A percentile compares a stretch with the other conserved stretches of the same genome.
Evolutionary conservation across 1,140 invertebrate genomes (phyloP).

Genomic region (Mycetomoellerius zeteki): DNA sequence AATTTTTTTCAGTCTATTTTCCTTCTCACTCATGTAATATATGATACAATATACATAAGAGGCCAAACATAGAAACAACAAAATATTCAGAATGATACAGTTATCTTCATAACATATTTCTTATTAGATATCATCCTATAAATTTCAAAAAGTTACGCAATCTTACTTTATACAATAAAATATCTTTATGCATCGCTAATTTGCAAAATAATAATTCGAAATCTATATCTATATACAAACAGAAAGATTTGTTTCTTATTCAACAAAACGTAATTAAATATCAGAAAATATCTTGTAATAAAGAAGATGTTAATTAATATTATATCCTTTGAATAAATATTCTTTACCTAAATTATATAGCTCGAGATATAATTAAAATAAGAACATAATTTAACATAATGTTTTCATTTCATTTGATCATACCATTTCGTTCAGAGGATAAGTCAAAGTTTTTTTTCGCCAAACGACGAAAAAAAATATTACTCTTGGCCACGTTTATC

Average conservation of each 20-base stretch:
- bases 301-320: too few relatives aligned
- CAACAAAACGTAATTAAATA: constrained; percentile 8
- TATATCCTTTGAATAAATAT: too few relatives aligned
- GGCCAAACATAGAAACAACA: background rate
- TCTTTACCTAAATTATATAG: too few relatives aligned
- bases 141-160: background rate
- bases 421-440: background rate
- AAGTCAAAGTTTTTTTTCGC: constrained; percentile 42
- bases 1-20: background rate
- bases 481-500: constrained; percentile 63
- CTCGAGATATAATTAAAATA: too few relatives aligned
- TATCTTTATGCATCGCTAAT: background rate
- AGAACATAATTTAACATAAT: constrained; percentile 26
- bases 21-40: background rate
- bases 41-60: constrained; percentile 11
- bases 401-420: background rate
- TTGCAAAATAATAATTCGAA: background rate
- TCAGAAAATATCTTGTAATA: too few relatives aligned
- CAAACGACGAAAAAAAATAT: constrained; percentile 68
- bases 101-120: background rate
- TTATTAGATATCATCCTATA: background rate
- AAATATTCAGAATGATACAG: background rate
- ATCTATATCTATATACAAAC: background rate
- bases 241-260: too few relatives aligned
- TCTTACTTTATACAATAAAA: background rate